Evolutionary conservation across 2,113 vertebrate genomes (phyloP).

Genomic region (Tenebrosternarchus preto): DNA sequence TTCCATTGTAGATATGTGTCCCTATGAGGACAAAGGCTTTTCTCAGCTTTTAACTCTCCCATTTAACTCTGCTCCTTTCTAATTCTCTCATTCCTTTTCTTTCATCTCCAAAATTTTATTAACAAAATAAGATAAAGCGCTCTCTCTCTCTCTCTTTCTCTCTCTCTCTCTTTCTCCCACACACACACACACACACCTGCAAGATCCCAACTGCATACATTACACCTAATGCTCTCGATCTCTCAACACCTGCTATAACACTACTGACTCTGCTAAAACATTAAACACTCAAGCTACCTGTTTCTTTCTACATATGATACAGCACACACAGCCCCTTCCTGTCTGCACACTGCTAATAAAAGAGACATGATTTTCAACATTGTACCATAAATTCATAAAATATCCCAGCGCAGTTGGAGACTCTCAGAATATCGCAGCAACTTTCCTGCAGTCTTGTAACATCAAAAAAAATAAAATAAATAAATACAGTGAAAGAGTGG

Average conservation of each 20-base stretch:
- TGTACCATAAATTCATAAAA: background rate
- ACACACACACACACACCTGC: background rate
- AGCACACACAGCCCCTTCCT: background rate
- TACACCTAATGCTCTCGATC: constrained; percentile 1
- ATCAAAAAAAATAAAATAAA: too few relatives aligned
- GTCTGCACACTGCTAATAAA: constrained; percentile 4
- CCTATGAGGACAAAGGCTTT: too few relatives aligned
- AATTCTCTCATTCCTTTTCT: too few relatives aligned
- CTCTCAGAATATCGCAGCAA: background rate
- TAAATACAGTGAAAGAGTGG: background rate
- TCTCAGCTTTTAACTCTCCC: too few relatives aligned
- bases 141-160: too few relatives aligned
- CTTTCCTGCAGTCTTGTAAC: background rate
- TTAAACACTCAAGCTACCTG: constrained; percentile 5
- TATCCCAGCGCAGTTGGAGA: background rate
- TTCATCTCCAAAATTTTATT: too few relatives aligned
- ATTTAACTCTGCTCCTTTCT: background rate
- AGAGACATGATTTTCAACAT: background rate
- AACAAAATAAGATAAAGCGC: too few relatives aligned
- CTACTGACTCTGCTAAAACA: background rate
- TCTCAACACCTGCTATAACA: constrained; percentile 1
- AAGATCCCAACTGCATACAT: background rate
- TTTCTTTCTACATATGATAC: background rate
- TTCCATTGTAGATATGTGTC: too few relatives aligned
- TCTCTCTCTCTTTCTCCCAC: too few relatives aligned